phyloP scores from a whole-genome alignment of 2,888 invertebrate species.

The Eupithecia inturbata region DNA sequence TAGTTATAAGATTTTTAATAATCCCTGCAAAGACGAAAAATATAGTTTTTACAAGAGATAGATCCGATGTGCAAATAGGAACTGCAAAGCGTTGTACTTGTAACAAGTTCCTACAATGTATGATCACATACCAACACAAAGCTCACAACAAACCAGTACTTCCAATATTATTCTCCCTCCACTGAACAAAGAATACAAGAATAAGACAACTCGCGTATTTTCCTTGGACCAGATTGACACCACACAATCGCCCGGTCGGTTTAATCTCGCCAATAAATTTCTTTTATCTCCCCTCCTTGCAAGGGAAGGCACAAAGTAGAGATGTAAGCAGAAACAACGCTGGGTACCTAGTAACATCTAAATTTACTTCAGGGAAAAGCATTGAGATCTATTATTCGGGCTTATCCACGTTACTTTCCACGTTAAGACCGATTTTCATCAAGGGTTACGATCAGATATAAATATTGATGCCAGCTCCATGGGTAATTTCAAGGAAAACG shows the following conservation, averaged over 20 bases:
- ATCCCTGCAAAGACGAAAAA: too few species aligned
- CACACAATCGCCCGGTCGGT: constrained; percentile 67
- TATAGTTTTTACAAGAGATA: too few species aligned
- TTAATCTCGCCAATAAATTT: constrained; percentile 81
- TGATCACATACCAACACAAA: background rate
- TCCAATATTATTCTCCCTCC: constrained; percentile 19
- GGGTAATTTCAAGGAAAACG: too few species aligned
- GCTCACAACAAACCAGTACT: background rate
- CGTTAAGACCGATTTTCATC: too few species aligned
- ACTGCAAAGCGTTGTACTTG: background rate
- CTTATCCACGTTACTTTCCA: too few species aligned
- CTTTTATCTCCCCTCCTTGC: constrained; percentile 63
- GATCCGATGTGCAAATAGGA: background rate
- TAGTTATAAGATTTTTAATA: too few species aligned
- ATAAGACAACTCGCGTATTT: constrained; percentile 34
- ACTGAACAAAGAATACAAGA: constrained; percentile 20
- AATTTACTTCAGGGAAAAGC: too few species aligned
- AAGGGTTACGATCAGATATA: too few species aligned
- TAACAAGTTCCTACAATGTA: background rate
- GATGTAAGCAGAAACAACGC: background rate
- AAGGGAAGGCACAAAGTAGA: constrained; percentile 30
- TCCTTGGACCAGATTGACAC: constrained; percentile 68
- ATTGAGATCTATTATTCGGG: too few species aligned
- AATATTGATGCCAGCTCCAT: too few species aligned
- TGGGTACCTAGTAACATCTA: background rate